phyloP scores from a whole-genome alignment of 2,113 vertebrate species.

The Alosa alosa region DNA sequence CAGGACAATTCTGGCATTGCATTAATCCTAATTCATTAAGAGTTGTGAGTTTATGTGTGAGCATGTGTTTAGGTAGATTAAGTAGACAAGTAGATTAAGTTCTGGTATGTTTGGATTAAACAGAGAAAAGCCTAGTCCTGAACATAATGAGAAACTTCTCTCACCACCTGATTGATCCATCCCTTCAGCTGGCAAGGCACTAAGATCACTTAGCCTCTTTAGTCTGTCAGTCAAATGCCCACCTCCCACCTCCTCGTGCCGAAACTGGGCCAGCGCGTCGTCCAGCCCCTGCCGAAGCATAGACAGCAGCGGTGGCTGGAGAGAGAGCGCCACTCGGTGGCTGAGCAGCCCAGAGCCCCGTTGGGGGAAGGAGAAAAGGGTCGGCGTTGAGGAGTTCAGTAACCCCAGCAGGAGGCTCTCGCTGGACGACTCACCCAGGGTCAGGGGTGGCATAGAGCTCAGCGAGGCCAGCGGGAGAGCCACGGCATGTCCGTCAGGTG shows the following conservation, averaged over 20 bases:
- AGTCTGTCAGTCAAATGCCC: conserved; percentile 54
- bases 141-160: neutral
- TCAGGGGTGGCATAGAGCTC: conserved; percentile 61
- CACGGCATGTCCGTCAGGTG: conserved; percentile 25
- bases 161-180: conserved; percentile 53
- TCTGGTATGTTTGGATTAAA: no score
- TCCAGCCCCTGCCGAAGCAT: conserved; percentile 60
- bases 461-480: conserved; percentile 69
- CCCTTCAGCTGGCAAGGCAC: conserved; percentile 46
- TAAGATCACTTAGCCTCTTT: conserved; percentile 58
- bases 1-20: neutral
- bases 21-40: neutral
- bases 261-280: conserved; percentile 45
- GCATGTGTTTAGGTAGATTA: neutral
- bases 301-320: conserved; percentile 67
- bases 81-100: no score
- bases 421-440: conserved; percentile 63
- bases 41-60: neutral
- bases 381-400: conserved; percentile 81
- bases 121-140: neutral
- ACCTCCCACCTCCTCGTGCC: conserved; percentile 36
- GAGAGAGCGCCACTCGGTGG: conserved; percentile 62
- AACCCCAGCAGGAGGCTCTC: conserved; percentile 76
- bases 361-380: conserved; percentile 75
- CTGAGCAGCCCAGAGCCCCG: conserved; percentile 48